phyloP scores from a whole-genome alignment of 2,888 invertebrate species.

The Busseola fusca region DNA sequence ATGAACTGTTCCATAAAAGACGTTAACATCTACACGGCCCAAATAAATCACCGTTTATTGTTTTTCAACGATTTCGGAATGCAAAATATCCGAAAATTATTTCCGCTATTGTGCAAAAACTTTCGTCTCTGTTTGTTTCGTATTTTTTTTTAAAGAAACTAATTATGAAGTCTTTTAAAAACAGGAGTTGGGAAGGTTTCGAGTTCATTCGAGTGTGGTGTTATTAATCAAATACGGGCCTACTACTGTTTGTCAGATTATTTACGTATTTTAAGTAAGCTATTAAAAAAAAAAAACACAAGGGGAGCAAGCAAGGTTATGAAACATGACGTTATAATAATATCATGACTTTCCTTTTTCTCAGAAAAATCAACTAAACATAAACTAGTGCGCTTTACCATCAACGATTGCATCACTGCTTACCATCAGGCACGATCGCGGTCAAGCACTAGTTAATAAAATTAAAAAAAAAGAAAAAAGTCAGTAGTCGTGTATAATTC shows the following conservation, averaged over 20 bases:
- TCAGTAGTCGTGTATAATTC: neutral
- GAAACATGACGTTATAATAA: neutral
- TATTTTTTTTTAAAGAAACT: conserved; percentile 10
- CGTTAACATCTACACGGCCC: neutral
- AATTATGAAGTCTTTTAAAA: conserved; percentile 24
- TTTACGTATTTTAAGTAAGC: neutral
- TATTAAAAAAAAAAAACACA: neutral
- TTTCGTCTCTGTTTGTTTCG: neutral
- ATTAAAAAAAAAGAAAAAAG: no score
- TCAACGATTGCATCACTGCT: no score
- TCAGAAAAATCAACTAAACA: no score
- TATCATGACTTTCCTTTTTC: neutral
- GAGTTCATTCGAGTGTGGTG: conserved; percentile 58
- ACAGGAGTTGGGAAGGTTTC: conserved; percentile 28
- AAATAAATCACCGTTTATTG: neutral
- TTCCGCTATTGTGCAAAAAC: neutral
- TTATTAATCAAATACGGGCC: conserved; percentile 45
- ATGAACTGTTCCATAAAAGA: neutral
- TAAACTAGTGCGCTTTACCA: no score
- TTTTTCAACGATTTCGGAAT: neutral
- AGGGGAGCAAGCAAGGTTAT: neutral
- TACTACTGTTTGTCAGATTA: conserved; percentile 23
- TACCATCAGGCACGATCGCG: no score
- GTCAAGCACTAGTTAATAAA: no score
- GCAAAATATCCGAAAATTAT: neutral